phyloP scores from a whole-genome alignment of 64 coral and sea anemone genomes.

The Acropora yongei region DNA sequence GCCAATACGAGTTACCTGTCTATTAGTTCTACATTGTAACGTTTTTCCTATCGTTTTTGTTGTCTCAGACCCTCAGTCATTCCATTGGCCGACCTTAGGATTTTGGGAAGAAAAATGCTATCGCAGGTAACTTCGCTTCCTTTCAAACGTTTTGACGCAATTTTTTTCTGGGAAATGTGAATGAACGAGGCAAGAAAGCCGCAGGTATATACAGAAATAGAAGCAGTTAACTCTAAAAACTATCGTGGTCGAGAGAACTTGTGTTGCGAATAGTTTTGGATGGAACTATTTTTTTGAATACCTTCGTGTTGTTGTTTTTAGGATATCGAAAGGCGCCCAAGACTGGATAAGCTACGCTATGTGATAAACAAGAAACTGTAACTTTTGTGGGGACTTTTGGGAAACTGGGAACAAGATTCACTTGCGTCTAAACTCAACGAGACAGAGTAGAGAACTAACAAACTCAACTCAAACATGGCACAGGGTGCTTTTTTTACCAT shows the following conservation, averaged over 20 bases:
- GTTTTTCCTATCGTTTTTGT: background rate
- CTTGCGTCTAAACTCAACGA: no score
- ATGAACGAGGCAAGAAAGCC: no score
- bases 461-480: no score
- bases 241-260: background rate
- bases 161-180: no score
- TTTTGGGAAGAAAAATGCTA: conserved; percentile 14
- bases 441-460: no score
- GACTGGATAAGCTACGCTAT: background rate
- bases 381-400: background rate
- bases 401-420: no score
- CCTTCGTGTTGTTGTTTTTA: background rate
- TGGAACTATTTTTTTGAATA: background rate
- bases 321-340: background rate
- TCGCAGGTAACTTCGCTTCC: background rate
- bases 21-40: background rate
- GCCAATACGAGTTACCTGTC: no score
- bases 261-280: background rate
- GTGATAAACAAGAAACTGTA: background rate
- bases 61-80: conserved; percentile 56
- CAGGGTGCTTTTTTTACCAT: no score
- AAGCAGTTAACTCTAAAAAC: no score
- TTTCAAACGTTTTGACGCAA: no score
- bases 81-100: conserved; percentile 59
- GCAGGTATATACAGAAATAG: no score